A percentile compares a stretch with the other conserved stretches of the same genome.
These are phyloP conservation scores for Tenodera sinensis DNA, from an alignment of 2,888 invertebrate genomes.

Conservation along the genomic window DNA sequence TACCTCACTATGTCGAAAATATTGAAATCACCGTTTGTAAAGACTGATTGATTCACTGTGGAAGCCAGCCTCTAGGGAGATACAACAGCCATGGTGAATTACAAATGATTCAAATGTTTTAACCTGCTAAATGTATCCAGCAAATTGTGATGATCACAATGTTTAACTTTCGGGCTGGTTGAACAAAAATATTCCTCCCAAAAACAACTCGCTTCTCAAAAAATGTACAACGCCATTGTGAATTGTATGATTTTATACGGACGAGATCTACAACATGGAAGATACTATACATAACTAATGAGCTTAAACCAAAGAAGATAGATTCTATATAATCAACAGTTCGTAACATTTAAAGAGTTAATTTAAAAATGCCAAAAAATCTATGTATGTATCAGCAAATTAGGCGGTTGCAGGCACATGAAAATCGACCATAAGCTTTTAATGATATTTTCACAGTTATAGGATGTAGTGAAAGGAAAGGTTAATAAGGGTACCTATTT, in stretches of 20 bases:
- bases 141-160: neutral
- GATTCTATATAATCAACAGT: neutral
- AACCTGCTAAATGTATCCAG: neutral
- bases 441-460: neutral
- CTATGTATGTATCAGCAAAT: neutral
- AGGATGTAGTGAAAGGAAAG: neutral
- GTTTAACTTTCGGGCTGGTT: no score
- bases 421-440: neutral
- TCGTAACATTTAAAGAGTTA: neutral
- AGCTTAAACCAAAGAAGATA: neutral
- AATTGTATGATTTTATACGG: neutral
- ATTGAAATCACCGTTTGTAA: neutral
- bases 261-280: neutral
- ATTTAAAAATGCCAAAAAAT: neutral
- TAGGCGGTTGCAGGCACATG: neutral
- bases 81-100: no score
- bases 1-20: conserved; percentile 6
- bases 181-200: no score
- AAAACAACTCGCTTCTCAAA: no score
- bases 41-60: neutral
- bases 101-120: neutral
- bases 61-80: neutral
- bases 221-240: neutral
- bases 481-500: no score
- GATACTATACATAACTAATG: neutral